Evolutionary conservation across 2,888 invertebrate genomes (phyloP).

Genomic region (Apamea monoglypha): DNA sequence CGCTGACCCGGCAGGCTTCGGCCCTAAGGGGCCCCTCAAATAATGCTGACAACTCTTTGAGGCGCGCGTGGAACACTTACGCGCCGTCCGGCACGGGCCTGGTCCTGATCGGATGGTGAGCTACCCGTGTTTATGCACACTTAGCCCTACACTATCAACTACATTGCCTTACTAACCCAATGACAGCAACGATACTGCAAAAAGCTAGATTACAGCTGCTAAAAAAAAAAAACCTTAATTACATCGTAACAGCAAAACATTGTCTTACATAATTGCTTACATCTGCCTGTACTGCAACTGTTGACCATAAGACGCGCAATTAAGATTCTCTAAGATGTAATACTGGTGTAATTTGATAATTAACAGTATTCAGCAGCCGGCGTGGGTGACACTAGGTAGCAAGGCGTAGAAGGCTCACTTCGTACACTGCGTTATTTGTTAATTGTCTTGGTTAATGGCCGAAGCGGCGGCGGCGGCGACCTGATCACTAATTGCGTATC

Average conservation of each 20-base stretch:
- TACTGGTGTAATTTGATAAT: slow-evolving; percentile 64
- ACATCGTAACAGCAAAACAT: slow-evolving; percentile 40
- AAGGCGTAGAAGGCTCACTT: slow-evolving; percentile 20
- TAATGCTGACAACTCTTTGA: no score
- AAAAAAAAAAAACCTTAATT: slow-evolving; percentile 38
- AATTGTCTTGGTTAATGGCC: not conserved
- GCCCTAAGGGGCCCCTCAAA: no score
- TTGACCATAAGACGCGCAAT: slow-evolving; percentile 54
- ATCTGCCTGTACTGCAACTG: slow-evolving; percentile 59
- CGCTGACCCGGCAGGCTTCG: no score
- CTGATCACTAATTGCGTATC: not conserved
- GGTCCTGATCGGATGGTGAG: no score
- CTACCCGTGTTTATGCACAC: no score
- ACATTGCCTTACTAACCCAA: slow-evolving; percentile 41
- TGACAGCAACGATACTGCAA: slow-evolving; percentile 13
- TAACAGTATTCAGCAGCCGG: slow-evolving; percentile 48
- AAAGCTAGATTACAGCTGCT: not conserved
- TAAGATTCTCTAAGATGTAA: slow-evolving; percentile 62
- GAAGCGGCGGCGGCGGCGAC: not conserved
- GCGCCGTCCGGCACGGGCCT: no score
- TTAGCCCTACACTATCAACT: not conserved
- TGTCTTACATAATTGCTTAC: slow-evolving; percentile 55
- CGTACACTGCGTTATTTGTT: no score
- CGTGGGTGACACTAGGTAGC: not conserved
- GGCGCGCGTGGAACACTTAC: no score